Evolutionary conservation across 2,797 vertebrate species (phyloP).

Genomic region (Labeo calbasu): DNA sequence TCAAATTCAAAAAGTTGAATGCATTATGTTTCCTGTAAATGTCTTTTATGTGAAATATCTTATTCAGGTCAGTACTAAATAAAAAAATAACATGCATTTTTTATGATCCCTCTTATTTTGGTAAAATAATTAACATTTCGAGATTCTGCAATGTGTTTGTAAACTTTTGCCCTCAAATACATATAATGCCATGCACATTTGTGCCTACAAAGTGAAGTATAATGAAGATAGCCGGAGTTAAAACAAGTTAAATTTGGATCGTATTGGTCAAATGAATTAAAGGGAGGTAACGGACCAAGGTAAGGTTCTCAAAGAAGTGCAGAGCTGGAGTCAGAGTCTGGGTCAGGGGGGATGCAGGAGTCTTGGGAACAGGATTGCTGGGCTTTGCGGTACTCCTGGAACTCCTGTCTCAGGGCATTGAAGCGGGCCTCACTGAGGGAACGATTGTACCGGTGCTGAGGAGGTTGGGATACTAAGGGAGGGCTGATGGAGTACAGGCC

Average conservation of each 20-base stretch:
- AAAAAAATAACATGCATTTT: too few species aligned
- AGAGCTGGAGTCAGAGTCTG: conserved; percentile 76
- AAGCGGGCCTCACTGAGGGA: conserved; percentile 82
- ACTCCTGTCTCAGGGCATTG: conserved; percentile 82
- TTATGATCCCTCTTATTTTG: too few species aligned
- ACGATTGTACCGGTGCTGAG: conserved; percentile 66
- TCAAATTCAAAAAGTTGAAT: too few species aligned
- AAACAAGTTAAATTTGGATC: background rate
- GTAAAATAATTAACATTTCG: too few species aligned
- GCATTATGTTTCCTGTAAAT: too few species aligned
- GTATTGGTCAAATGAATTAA: conserved; percentile 18
- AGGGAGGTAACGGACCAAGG: conserved; percentile 71
- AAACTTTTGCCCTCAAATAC: too few species aligned
- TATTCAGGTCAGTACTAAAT: too few species aligned
- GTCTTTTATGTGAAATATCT: too few species aligned
- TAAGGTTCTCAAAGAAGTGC: conserved; percentile 76
- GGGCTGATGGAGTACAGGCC: conserved; percentile 73
- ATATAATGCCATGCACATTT: background rate
- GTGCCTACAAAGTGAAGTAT: background rate
- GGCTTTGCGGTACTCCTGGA: conserved; percentile 76
- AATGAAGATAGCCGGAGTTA: background rate
- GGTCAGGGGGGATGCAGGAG: conserved; percentile 61
- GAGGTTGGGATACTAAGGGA: conserved; percentile 68
- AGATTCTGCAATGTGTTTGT: too few species aligned
- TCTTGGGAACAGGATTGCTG: conserved; percentile 71